Conservation (phyloP, 2,797 vertebrate genomes). For the Pantherophis vulpinus region DNA sequence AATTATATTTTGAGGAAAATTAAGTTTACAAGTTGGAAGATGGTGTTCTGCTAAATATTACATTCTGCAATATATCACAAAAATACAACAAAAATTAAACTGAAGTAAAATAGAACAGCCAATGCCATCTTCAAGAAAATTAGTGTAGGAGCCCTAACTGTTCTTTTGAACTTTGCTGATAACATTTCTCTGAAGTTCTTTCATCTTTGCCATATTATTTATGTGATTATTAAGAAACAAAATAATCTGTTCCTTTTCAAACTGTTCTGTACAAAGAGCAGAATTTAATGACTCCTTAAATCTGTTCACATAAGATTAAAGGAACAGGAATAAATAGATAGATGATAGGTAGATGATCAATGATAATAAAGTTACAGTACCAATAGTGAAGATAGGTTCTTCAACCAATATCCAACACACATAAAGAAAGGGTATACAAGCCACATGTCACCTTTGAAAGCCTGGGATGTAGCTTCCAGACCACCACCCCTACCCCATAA, state of each 20-base stretch:
- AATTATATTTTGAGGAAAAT: not conserved
- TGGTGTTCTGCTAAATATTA: not conserved
- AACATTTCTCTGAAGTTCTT: constrained; percentile 3
- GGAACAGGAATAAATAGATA: not conserved
- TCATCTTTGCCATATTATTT: not conserved
- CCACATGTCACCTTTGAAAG: not conserved
- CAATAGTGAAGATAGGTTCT: not conserved
- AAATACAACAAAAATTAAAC: not conserved
- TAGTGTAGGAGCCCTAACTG: not conserved
- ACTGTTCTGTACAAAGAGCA: constrained; percentile 3
- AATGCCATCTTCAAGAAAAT: not conserved
- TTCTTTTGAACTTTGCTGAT: constrained; percentile 16
- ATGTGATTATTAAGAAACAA: not conserved
- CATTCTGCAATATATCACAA: not conserved
- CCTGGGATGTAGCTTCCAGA: not conserved
- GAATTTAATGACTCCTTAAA: constrained; percentile 9
- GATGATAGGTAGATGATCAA: not conserved
- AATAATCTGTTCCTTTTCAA: constrained; percentile 19
- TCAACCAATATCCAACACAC: not conserved
- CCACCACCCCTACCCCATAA: not conserved
- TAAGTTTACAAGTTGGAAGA: not conserved
- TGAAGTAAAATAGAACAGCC: not conserved
- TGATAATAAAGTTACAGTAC: not conserved
- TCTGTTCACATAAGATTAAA: not conserved
- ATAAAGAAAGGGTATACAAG: not conserved